A percentile compares a stretch with the other conserved stretches of the same genome.
These are phyloP conservation scores for Marmota monax DNA, from an alignment of 2,113 vertebrate genomes.

Conservation along the genomic window DNA sequence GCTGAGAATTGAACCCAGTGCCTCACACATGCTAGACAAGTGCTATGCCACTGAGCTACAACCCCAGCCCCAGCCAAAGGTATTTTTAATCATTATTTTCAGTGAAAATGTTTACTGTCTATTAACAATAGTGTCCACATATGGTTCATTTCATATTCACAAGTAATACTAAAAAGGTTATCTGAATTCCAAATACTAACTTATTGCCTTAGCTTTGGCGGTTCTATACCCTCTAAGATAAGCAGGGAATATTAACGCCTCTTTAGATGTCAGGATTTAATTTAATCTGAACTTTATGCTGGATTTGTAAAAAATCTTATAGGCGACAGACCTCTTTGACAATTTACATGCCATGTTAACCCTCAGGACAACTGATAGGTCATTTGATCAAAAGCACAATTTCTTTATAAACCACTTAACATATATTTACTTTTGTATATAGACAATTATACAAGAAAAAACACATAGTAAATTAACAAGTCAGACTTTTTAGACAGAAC, in stretches of 20 bases:
- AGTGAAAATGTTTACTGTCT: background rate
- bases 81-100: conserved; percentile 33
- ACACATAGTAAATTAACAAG: too few relatives aligned
- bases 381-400: too few relatives aligned
- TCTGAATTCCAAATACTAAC: background rate
- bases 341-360: too few relatives aligned
- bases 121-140: background rate
- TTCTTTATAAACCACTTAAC: too few relatives aligned
- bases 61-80: background rate
- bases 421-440: too few relatives aligned
- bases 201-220: background rate
- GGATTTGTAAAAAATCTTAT: background rate
- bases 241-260: background rate
- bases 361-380: too few relatives aligned
- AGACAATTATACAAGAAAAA: too few relatives aligned
- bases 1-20: too few relatives aligned
- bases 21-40: too few relatives aligned
- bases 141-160: too few relatives aligned
- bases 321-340: background rate
- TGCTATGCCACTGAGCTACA: too few relatives aligned
- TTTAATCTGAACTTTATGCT: conserved; percentile 15
- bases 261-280: conserved; percentile 15
- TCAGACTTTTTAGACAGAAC: background rate
- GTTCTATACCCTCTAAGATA: background rate
- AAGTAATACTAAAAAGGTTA: background rate